A percentile compares a stretch with the other conserved stretches of the same genome.
Evolutionary conservation across 2,888 invertebrate species (phyloP).

Genomic region (Rhimphoctona megacephalus): DNA sequence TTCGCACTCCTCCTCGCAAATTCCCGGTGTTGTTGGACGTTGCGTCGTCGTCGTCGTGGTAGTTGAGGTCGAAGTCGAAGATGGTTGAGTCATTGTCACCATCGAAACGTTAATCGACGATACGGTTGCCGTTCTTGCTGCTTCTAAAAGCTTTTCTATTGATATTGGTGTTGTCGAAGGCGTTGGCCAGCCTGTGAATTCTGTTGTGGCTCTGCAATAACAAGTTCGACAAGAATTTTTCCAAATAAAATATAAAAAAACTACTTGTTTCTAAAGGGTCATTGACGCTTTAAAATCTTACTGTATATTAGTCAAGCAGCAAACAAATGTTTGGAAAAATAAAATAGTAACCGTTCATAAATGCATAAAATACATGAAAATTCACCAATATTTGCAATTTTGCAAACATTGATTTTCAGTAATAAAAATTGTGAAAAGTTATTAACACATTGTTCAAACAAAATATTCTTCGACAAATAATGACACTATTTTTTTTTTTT

Average conservation of each 20-base stretch:
- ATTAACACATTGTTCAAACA: too few species aligned
- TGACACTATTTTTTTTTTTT: too few species aligned
- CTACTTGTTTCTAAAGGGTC: too few species aligned
- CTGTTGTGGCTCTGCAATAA: constrained; percentile 90
- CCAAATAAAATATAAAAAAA: background rate
- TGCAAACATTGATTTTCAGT: too few species aligned
- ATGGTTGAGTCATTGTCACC: constrained; percentile 85
- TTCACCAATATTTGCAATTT: too few species aligned
- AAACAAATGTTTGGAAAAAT: too few species aligned
- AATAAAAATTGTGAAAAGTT: too few species aligned
- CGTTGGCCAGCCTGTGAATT: constrained; percentile 96
- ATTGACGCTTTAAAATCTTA: too few species aligned
- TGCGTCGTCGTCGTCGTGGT: constrained; percentile 91
- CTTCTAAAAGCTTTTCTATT: constrained; percentile 92
- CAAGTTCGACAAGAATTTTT: background rate
- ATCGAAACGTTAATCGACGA: constrained; percentile 85
- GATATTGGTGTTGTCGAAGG: constrained; percentile 95
- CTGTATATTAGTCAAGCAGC: too few species aligned
- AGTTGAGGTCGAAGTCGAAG: constrained; percentile 88
- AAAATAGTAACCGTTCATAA: too few species aligned
- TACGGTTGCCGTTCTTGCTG: constrained; percentile 88
- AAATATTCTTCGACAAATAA: too few species aligned
- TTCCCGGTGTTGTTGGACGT: constrained; percentile 91
- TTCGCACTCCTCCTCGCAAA: constrained; percentile 92
- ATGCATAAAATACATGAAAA: too few species aligned